Evolutionary conservation across 2,113 vertebrate species (phyloP).

Genomic region (Lepisosteus oculatus): DNA sequence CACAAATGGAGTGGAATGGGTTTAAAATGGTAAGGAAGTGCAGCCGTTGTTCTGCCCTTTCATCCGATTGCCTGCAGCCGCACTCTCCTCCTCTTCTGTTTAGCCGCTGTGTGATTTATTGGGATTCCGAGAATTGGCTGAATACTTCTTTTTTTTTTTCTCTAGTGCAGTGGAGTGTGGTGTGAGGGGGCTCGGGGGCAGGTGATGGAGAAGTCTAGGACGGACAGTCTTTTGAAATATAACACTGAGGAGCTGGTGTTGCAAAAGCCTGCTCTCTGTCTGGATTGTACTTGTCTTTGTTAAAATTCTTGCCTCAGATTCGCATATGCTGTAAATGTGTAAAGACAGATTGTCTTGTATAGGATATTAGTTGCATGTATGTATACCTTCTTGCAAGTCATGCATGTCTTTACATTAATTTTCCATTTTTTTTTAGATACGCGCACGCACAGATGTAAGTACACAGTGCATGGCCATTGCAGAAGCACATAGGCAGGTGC

Average conservation of each 20-base stretch:
- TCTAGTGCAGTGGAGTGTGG: slow-evolving; percentile 40
- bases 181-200: slow-evolving; percentile 39
- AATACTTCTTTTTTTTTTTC: slow-evolving; percentile 37
- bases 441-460: neutral
- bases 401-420: no score
- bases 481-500: neutral
- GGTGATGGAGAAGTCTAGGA: slow-evolving; percentile 13
- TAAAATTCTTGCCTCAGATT: slow-evolving; percentile 32
- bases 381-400: no score
- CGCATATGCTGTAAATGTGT: no score
- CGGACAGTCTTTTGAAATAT: slow-evolving; percentile 51
- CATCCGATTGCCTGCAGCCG: slow-evolving; percentile 44
- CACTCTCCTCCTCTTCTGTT: neutral
- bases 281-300: slow-evolving; percentile 35
- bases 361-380: no score
- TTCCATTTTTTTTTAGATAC: no score
- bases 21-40: slow-evolving; percentile 98
- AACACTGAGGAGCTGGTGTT: slow-evolving; percentile 43
- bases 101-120: no score
- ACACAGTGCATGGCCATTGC: neutral
- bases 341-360: no score
- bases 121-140: slow-evolving; percentile 36
- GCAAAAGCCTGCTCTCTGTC: slow-evolving; percentile 14
- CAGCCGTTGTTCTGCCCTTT: slow-evolving; percentile 56
- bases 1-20: slow-evolving; percentile 99